Conservation (phyloP, 2,888 invertebrate species). For the Pilophorus perplexus region DNA sequence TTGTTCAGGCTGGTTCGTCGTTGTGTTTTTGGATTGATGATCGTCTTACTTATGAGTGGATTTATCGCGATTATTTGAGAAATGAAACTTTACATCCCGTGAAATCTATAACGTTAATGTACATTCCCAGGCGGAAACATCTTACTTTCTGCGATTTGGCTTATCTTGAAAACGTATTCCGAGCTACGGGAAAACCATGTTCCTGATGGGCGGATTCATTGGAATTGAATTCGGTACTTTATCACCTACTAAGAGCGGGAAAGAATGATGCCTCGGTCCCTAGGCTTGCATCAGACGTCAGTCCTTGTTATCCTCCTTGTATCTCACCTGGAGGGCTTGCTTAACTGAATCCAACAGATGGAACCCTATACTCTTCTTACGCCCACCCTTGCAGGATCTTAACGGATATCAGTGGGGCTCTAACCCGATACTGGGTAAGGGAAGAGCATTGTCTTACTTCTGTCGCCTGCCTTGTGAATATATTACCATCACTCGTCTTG, state of each 20-base stretch:
- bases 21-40: no score
- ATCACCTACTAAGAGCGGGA: conserved; percentile 29
- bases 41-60: no score
- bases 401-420: conserved; percentile 37
- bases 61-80: no score
- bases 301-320: conserved; percentile 26
- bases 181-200: no score
- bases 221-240: conserved; percentile 35
- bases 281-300: conserved; percentile 26
- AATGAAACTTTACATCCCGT: no score
- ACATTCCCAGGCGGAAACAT: no score
- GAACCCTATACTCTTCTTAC: conserved; percentile 29
- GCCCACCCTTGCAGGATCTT: conserved; percentile 1
- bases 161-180: no score
- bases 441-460: conserved; percentile 32
- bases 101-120: no score
- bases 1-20: conserved; percentile 4
- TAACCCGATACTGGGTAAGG: conserved; percentile 17
- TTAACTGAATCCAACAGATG: conserved; percentile 37
- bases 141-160: no score
- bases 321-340: conserved; percentile 31
- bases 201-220: conserved; percentile 27
- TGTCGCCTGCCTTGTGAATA: conserved; percentile 16
- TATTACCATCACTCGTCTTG: not conserved
- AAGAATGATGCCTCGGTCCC: conserved; percentile 27